Percentiles rank a stretch among this genome's conserved stretches.
phyloP scores from a whole-genome alignment of 2,888 invertebrate species.

The Tinea trinotella region DNA sequence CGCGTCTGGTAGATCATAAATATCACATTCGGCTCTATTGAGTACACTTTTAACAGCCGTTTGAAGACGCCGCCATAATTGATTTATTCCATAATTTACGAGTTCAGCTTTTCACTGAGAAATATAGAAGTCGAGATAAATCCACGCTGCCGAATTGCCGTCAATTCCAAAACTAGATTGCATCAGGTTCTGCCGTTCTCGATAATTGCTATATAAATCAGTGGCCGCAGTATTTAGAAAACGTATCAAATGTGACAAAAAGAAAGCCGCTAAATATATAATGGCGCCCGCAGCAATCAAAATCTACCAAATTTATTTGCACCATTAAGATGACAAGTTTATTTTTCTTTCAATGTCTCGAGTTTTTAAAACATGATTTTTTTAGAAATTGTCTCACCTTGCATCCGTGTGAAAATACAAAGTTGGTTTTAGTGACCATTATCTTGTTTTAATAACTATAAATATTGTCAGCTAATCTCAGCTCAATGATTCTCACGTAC shows the following conservation, averaged over 20 bases:
- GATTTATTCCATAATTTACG: slow-evolving; percentile 34
- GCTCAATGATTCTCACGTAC: slow-evolving; percentile 15
- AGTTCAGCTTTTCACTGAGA: slow-evolving; percentile 29
- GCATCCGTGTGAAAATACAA: slow-evolving; percentile 12
- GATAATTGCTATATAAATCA: slow-evolving; percentile 23
- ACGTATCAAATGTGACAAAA: slow-evolving; percentile 19
- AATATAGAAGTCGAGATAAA: slow-evolving; percentile 26
- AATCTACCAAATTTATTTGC: slow-evolving; percentile 17
- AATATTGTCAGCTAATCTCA: slow-evolving; percentile 14
- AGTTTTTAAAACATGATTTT: slow-evolving; percentile 11
- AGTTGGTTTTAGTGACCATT: slow-evolving; percentile 14
- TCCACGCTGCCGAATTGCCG: slow-evolving; percentile 20
- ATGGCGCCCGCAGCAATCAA: slow-evolving; percentile 19
- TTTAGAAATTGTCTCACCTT: slow-evolving; percentile 14
- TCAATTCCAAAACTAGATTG: slow-evolving; percentile 26
- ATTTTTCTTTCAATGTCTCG: slow-evolving; percentile 16
- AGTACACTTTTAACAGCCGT: slow-evolving; percentile 10
- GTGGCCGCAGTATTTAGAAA: slow-evolving; percentile 18
- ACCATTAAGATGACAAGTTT: slow-evolving; percentile 20
- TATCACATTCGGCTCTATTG: slow-evolving; percentile 16
- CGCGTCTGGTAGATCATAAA: neutral
- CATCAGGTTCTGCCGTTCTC: slow-evolving; percentile 20
- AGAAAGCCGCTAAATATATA: slow-evolving; percentile 18
- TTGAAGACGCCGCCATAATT: slow-evolving; percentile 21
- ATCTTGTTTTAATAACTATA: slow-evolving; percentile 17